These are phyloP conservation scores for Lysandra coridon DNA, from an alignment of 2,888 invertebrate species.

Conservation along the genomic window DNA sequence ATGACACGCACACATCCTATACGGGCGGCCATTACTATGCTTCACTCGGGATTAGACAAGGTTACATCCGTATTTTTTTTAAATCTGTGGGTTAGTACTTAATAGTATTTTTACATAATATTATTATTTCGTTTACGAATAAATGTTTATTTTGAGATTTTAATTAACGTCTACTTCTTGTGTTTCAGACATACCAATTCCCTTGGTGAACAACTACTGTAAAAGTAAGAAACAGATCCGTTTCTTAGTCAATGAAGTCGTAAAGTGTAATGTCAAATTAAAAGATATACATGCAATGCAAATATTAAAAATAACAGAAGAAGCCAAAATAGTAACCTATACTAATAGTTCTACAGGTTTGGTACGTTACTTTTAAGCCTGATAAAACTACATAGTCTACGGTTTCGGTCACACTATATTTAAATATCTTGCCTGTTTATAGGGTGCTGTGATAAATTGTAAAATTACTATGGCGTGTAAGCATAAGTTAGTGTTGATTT, in stretches of 20 bases:
- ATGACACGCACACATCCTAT: too few relatives aligned
- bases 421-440: too few relatives aligned
- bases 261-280: constrained; percentile 60
- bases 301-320: constrained; percentile 53
- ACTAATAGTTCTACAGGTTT: constrained; percentile 44
- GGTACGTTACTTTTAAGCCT: constrained; percentile 48
- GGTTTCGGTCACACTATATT: too few relatives aligned
- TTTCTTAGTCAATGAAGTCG: constrained; percentile 58
- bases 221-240: constrained; percentile 54
- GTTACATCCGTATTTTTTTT: too few relatives aligned
- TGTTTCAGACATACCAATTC: constrained; percentile 60
- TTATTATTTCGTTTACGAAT: constrained; percentile 2
- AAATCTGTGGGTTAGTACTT: too few relatives aligned
- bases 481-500: not conserved
- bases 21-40: too few relatives aligned
- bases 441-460: too few relatives aligned
- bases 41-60: too few relatives aligned
- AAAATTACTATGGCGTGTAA: too few relatives aligned
- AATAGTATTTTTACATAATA: too few relatives aligned
- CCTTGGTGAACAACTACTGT: constrained; percentile 61
- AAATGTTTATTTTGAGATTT: not conserved
- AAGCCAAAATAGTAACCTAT: constrained; percentile 52
- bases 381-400: too few relatives aligned
- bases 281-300: constrained; percentile 66
- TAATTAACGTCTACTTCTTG: not conserved